These are phyloP conservation scores for Lethenteron camtschaticum DNA, from an alignment of 2,113 vertebrate species.

Conservation along the genomic window DNA sequence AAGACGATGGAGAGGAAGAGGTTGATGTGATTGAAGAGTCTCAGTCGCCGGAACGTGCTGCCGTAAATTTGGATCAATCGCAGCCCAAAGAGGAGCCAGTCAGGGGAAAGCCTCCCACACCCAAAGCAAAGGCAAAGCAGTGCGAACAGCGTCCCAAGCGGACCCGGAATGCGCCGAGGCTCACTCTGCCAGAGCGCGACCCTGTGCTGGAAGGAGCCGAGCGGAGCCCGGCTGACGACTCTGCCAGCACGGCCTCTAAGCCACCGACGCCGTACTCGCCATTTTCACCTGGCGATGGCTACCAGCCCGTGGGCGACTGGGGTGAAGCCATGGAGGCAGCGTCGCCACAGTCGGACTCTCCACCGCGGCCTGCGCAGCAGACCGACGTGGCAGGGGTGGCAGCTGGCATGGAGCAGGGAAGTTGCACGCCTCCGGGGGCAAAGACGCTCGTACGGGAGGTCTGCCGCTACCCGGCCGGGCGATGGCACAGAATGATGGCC, in stretches of 20 bases:
- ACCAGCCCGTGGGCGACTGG: slow-evolving; percentile 48
- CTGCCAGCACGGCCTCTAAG: not conserved
- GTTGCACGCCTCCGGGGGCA: no score
- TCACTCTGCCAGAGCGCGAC: not conserved
- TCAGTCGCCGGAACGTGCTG: no score
- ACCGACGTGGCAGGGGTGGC: no score
- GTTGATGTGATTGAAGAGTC: slow-evolving; percentile 11
- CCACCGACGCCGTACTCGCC: slow-evolving; percentile 22
- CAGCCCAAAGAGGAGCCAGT: no score
- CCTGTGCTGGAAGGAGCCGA: not conserved
- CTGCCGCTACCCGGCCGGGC: no score
- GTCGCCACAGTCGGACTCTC: slow-evolving; percentile 20
- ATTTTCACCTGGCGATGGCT: slow-evolving; percentile 25
- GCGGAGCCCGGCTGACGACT: not conserved
- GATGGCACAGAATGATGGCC: no score
- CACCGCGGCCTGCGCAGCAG: no score
- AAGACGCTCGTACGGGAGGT: no score
- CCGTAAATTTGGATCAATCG: no score
- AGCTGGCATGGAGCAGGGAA: no score
- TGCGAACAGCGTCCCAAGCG: slow-evolving; percentile 16
- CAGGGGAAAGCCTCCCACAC: no score
- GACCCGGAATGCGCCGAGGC: slow-evolving; percentile 9
- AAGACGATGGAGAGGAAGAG: slow-evolving; percentile 18
- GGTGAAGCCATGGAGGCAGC: slow-evolving; percentile 63
- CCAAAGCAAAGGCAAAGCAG: no score